Base-by-base conservation (phyloP, 2,888 invertebrate genomes). In the Agrilus cyanescens region DNA sequence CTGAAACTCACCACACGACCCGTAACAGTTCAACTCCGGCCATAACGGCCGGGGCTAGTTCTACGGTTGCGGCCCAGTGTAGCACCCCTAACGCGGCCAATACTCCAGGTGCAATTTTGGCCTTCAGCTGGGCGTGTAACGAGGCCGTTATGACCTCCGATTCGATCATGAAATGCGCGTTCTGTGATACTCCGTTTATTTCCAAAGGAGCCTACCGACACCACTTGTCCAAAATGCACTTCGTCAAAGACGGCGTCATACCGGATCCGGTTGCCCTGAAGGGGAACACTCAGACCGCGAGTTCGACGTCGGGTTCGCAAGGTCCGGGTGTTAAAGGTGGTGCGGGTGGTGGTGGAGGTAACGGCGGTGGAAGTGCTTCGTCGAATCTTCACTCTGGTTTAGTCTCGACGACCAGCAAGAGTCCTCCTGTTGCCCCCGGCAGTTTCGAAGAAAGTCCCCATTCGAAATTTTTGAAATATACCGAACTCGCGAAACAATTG, bases 391-490 rank as follows among this genome's bases (percentile, higher is more conserved):
- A 44, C 10, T 25, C 33, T 13, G 46, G 48, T 4, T 34, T 44
- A 33, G 42, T 41, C 37, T 47, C 56, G 15, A 48, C 51, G 20
- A 54, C 59, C 41, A 55, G 56, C 48, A 56, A 66, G 48, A 68
- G 67, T 54, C 65, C 65, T 40, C 69, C 70, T 43, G 66, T 61
- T 54, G 65, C 76, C 63, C 65, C 74, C 66, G 67, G 77, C 55
- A 57, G 67, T 29, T 84, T 82, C 62, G 90, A 90, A 60, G 93
- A 93, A 69, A 90, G 88, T 65, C 89, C 91, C 38, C 91, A 93
- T 71, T 91, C 95, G 57, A 96, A 95, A 75, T 95, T 95, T 76
- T 82, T 94, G 57, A 95, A 95, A 74, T 96, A 96, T 73, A 94
- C 94, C 65, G 94, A 96, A 73, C 81, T 96, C 71, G 96, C 96